phyloP scores from a whole-genome alignment of 92 coral and sea anemone genomes.

The Ricordea florida region DNA sequence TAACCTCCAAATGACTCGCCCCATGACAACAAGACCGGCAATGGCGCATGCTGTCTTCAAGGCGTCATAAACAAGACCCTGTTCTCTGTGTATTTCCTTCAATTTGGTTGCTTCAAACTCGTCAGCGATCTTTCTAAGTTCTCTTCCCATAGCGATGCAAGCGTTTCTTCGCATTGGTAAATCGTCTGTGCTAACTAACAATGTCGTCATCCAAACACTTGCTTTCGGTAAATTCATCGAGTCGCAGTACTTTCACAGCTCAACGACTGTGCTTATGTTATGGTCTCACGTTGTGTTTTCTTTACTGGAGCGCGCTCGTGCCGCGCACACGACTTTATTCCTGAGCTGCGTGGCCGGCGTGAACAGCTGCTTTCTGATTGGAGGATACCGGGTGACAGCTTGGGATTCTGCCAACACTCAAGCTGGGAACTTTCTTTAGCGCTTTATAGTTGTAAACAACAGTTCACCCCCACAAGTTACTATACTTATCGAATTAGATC shows the following conservation, averaged over 20 bases:
- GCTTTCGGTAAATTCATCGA: background rate
- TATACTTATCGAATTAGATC: conserved; percentile 32
- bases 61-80: background rate
- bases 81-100: background rate
- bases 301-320: conserved; percentile 11
- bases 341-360: background rate
- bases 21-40: conserved; percentile 11
- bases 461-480: background rate
- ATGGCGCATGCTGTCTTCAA: background rate
- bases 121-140: conserved; percentile 3
- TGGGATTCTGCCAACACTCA: background rate
- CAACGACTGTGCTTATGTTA: background rate
- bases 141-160: conserved; percentile 16
- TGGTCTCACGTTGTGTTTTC: background rate
- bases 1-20: conserved; percentile 20
- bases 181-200: background rate
- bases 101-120: conserved; percentile 1
- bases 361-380: conserved; percentile 24
- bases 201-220: conserved; percentile 1
- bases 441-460: conserved; percentile 5
- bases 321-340: conserved; percentile 14
- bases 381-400: background rate
- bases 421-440: background rate
- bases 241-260: background rate
- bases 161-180: conserved; percentile 23